These are phyloP conservation scores for Cylloceria caligata DNA, from an alignment of 2,888 invertebrate genomes.

Conservation along the genomic window DNA sequence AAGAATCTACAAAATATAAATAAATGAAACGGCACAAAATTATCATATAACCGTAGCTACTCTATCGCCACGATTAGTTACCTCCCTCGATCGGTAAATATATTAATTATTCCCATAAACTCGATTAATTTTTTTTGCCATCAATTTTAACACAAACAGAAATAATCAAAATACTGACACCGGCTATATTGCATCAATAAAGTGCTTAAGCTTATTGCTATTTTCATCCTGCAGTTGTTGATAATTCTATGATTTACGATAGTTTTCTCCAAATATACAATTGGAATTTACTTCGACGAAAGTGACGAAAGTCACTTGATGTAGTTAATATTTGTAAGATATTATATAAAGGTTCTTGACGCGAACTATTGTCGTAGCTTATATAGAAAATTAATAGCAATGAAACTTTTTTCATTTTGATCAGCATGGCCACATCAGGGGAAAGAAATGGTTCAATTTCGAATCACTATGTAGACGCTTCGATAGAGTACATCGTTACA, in stretches of 20 bases:
- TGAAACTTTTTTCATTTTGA: background rate
- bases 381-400: background rate
- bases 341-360: background rate
- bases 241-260: background rate
- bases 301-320: too few species aligned
- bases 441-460: conserved; percentile 16
- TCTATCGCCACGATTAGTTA: too few species aligned
- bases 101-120: background rate
- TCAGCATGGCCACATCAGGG: background rate
- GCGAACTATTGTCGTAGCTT: background rate
- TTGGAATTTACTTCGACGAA: background rate
- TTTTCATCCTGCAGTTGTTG: background rate
- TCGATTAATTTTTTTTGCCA: background rate
- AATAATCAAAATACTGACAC: background rate
- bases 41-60: too few species aligned
- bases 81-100: background rate
- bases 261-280: background rate
- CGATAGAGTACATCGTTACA: conserved; percentile 23
- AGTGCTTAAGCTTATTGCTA: background rate
- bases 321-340: too few species aligned
- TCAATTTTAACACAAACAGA: background rate
- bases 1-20: too few species aligned
- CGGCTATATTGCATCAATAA: background rate
- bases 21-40: too few species aligned
- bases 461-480: conserved; percentile 15